Evolutionary conservation across 2,797 vertebrate species (phyloP).

Genomic region (Siniperca scherzeri): DNA sequence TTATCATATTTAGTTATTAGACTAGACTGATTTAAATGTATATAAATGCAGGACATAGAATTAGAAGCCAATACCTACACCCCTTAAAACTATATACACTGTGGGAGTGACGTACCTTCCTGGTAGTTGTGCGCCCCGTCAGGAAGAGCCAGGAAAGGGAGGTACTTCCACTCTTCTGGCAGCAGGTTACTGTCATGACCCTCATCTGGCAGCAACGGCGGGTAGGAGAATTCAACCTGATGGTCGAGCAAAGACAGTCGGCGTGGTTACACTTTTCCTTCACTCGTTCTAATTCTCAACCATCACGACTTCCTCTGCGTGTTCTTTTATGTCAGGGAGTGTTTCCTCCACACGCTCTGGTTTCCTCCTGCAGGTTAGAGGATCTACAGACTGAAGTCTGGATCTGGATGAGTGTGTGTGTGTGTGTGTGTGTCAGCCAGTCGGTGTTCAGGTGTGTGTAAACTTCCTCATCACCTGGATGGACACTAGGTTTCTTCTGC

Average conservation of each 20-base stretch:
- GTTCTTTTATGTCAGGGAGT: too few species aligned
- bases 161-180: constrained; percentile 96
- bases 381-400: too few species aligned
- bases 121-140: constrained; percentile 99
- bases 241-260: not conserved
- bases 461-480: too few species aligned
- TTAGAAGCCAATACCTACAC: not conserved
- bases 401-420: too few species aligned
- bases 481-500: too few species aligned
- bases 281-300: too few species aligned
- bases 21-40: not conserved
- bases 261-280: not conserved
- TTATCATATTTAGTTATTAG: not conserved
- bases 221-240: constrained; percentile 96
- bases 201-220: constrained; percentile 90
- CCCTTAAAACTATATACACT: too few species aligned
- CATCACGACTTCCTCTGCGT: too few species aligned
- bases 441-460: too few species aligned
- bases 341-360: not conserved
- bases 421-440: too few species aligned
- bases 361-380: not conserved
- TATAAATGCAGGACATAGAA: not conserved
- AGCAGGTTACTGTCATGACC: constrained; percentile 92
- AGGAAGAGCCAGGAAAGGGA: constrained; percentile 95
- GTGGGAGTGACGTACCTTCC: constrained; percentile 87